Percentiles rank a stretch among this genome's conserved stretches.
phyloP scores from a whole-genome alignment of 2,888 invertebrate species.

The Himalopsyche japonica region DNA sequence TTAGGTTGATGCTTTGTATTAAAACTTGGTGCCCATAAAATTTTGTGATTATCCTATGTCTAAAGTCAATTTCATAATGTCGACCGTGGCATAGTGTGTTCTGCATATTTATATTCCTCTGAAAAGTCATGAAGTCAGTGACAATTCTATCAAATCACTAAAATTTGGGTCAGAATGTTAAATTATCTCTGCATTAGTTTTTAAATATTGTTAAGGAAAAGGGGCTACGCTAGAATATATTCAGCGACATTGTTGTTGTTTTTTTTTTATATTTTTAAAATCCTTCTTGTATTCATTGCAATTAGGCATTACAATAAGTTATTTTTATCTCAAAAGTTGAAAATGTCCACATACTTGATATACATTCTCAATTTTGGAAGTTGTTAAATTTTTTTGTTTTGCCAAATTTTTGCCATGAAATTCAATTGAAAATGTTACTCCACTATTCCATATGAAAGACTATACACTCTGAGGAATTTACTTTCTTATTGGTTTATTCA shows the following conservation, averaged over 20 bases:
- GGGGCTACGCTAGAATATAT: neutral
- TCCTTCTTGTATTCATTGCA: neutral
- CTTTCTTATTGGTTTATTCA: too few species aligned
- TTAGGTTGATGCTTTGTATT: too few species aligned
- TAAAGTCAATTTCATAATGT: too few species aligned
- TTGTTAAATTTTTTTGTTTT: neutral
- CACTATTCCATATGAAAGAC: neutral
- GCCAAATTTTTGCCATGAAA: too few species aligned
- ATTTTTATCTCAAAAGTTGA: neutral
- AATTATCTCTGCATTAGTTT: neutral
- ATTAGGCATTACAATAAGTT: neutral
- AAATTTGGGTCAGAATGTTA: neutral
- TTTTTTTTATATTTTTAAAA: neutral
- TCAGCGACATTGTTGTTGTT: neutral
- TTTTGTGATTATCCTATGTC: too few species aligned
- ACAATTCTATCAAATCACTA: neutral
- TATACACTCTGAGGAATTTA: too few species aligned
- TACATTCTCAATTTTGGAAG: neutral
- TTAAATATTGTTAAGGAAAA: neutral
- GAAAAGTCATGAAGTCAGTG: too few species aligned
- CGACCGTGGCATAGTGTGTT: too few species aligned
- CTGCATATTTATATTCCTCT: too few species aligned
- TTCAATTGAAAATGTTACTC: neutral
- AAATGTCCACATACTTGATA: neutral
- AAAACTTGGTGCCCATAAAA: too few species aligned